Base-by-base conservation (phyloP, 2,888 invertebrate genomes). In the Acrobasis consociella region DNA sequence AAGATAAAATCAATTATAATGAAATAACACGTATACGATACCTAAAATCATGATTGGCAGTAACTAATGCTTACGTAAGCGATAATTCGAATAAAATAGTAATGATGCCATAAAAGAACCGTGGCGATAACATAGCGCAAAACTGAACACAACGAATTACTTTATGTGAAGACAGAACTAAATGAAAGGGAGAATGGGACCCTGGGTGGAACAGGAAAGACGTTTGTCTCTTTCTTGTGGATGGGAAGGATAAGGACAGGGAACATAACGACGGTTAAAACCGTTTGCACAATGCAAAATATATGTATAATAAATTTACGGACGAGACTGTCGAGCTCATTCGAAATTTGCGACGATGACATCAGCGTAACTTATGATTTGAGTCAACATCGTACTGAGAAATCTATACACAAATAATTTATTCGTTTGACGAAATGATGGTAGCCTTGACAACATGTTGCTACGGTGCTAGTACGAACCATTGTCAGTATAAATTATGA, bases 281-380 rank as follows among this genome's bases (percentile, higher is more conserved):
- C 82, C 86, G 87, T 87, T 86, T 81, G 85, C 81, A 76, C 77
- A 77, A 82, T 81, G 83, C 82, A 87, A 89, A 89, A 89, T 85
- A 89, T 87, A 89, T 85, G 89, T 87, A 89, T 86, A 89, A 86
- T 83, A 88, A 85, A 84, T 79, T 77, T 76, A 76, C 73, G 79
- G 77, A 71, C 80, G 84, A 83, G 82, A 84, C 85, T 83, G 82
- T 83, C 82, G 85, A 82, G 85, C 74, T 76, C 77, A 72, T 76
- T 77, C 76, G 71, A 74, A 78, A 77, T 79, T 83, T 81, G 75
- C 75, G 77, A 70, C 75, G 85, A 87, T 91, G 91, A 91, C 90
- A 90, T 91, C 91, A 91, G 78, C 87, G 79, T 80, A 77, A 81
- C 83, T 89, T 89, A 89, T 89, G 86, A 86, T 85, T 89, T 84